Conservation (phyloP, 2,113 vertebrate species). For the Hylia prasina region DNA sequence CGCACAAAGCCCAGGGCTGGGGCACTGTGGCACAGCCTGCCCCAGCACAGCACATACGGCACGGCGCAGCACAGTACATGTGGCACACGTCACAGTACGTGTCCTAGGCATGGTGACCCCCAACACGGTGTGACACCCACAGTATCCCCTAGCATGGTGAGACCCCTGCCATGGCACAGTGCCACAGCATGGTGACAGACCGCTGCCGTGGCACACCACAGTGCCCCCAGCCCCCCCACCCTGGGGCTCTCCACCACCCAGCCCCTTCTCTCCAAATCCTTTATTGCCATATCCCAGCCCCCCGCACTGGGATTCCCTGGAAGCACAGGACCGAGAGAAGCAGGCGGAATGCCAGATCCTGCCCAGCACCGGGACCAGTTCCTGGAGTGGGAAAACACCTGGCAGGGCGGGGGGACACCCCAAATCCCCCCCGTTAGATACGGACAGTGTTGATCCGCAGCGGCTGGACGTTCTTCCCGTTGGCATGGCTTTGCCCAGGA, state of each 20-base stretch:
- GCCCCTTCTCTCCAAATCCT: slow-evolving; percentile 26
- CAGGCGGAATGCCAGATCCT: background rate
- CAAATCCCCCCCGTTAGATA: slow-evolving; percentile 66
- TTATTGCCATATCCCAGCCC: slow-evolving; percentile 41
- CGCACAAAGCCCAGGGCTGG: accelerated
- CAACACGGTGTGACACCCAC: accelerated
- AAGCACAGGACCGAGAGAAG: background rate
- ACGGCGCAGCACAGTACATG: background rate
- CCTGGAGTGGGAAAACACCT: background rate
- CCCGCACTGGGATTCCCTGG: background rate
- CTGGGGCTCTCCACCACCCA: background rate
- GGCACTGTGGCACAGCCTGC: background rate
- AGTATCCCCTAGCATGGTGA: background rate
- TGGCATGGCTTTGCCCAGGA: slow-evolving; percentile 96
- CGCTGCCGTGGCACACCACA: background rate
- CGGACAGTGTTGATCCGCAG: slow-evolving; percentile 95
- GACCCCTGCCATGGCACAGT: background rate
- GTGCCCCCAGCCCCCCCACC: background rate
- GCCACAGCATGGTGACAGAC: background rate
- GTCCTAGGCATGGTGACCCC: background rate
- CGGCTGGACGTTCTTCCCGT: slow-evolving; percentile 95
- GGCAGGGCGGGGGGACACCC: accelerated
- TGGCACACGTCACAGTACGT: background rate
- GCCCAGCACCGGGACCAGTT: background rate
- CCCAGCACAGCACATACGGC: background rate